Percentiles rank a stretch among this genome's conserved stretches.
phyloP scores from a whole-genome alignment of 2,888 invertebrate species.

The Cephus pygmeus region DNA sequence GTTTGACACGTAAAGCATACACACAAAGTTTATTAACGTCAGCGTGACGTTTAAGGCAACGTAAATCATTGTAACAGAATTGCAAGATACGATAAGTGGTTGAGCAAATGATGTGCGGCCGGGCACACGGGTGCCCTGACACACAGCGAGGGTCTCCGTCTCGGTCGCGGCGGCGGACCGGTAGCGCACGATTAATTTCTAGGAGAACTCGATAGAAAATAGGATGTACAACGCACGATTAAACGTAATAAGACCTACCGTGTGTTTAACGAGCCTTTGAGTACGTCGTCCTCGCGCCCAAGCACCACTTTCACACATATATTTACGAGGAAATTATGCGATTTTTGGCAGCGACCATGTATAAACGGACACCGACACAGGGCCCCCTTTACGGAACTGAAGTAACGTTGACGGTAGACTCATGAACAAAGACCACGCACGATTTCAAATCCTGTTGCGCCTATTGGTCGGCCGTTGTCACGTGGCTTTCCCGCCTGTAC shows the following conservation, averaged over 20 bases:
- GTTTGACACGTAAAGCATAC: conserved; percentile 3
- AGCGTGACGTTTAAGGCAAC: conserved; percentile 7
- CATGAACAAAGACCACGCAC: conserved; percentile 65
- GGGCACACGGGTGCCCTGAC: conserved; percentile 5
- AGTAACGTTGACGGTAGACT: conserved; percentile 60
- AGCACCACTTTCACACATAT: conserved; percentile 58
- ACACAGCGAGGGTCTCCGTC: not conserved
- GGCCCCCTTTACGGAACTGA: conserved; percentile 65
- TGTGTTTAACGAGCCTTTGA: conserved; percentile 44
- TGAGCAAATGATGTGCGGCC: not conserved
- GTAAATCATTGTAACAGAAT: not conserved
- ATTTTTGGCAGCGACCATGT: conserved; percentile 56
- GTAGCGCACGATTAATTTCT: conserved; percentile 23
- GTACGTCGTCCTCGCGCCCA: conserved; percentile 47
- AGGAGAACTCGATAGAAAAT: not conserved
- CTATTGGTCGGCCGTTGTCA: conserved; percentile 69
- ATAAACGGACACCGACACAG: conserved; percentile 63
- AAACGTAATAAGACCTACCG: conserved; percentile 44
- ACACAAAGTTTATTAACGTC: conserved; percentile 15
- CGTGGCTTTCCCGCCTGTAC: conserved; percentile 66
- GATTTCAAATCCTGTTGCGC: conserved; percentile 67
- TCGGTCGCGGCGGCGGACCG: conserved; percentile 30
- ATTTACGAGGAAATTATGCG: conserved; percentile 43
- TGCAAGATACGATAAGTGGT: not conserved
- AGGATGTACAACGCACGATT: conserved; percentile 1